Evolutionary conservation across 2,888 invertebrate genomes (phyloP), one percentile per base, ranked within the genome.

Genomic region (Operophtera brumata): DNA sequence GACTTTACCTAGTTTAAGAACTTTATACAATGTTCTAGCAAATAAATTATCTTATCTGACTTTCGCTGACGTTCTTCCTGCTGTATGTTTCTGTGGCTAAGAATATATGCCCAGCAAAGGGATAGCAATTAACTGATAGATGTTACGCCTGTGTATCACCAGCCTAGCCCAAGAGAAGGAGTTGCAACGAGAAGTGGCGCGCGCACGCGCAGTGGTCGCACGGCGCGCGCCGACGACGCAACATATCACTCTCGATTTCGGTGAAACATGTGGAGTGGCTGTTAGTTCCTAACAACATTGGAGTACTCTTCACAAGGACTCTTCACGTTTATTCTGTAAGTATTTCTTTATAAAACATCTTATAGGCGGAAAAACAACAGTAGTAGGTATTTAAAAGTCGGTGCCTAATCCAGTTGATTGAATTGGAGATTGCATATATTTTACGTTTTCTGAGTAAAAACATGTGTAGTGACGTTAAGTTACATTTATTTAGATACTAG

Each of bases 141-240:
- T n/a, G 10, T 25, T 11, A 14, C 43, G 41, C 25, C 51, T 30
- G 40, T 63, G 54, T 59, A 60, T 49, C 52, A 64, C 59, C 59
- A 60, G 57, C 51, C 40, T 53, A 62, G 44, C 36, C 47, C 47
- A 36, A 57, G 65, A 66, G 73, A 64, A 70, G 68, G 65, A 67
- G 69, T 50, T 55, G 35, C 60, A 41, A 34, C 49, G 61, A 65
- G 57, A 46, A 45, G 62, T 62, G 59, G 37, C 26, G 41, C 40
- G 59, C 64, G 69, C 65, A 25, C 34, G 70, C 77, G 75, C 84
- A 86, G 84, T 84, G 75, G 62, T 62, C 59, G 61, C 64, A 64
- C 61, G 79, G 77, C 74, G 74, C 77, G 80, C 77, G 78, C 68
- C 66, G 72, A 57, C 68, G 66, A 66, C 77, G 73, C 76, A 66